Base-by-base conservation (phyloP, 2,113 vertebrate genomes). In the Odocoileus virginianus region DNA sequence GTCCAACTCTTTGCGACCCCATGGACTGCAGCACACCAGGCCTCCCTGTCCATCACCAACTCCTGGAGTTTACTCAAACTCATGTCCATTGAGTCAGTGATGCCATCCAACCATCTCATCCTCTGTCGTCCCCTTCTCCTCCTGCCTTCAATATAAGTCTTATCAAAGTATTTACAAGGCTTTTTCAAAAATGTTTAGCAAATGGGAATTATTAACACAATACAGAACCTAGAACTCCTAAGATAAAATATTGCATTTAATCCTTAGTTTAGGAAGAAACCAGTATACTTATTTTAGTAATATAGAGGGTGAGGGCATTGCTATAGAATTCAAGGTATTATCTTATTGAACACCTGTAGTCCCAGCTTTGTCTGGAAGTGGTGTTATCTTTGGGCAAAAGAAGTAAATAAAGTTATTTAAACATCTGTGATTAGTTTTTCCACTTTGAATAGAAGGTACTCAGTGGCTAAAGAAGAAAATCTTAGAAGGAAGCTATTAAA, bases 121-220 rank as follows among this genome's bases (percentile, higher is more conserved):
- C 64, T 71, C n/a, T 23, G 2, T 12, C 0, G 0, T 23, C n/a
- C n/a, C n/a, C 67, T 71, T 40, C 67, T 71, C 19, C 67, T 71
- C 67, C n/a, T 0, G 0, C n/a, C 67, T 40, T 74, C 36, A 40
- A 40, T 40, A 74, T 74, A 71, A 40, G 10, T 12, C n/a, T 74
- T 71, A 40, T 40, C 67, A 40, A 71, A 23, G 27, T 36, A 71
- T 23, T 94, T 55, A 27, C 13, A 74, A 60, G 47, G 36, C 60
- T 84, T 98, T 95, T 61, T 30, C 52, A 9, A 84, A 64, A 95
- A 50, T 67, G 25, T 87, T 79, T 87, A 97, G 95, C 33, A 87
- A 84, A 55, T 95, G 96, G 52, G 15, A 93, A 93, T 95, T 93
- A 88, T 52, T 96, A 74, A 58, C 25, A 36, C 17, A 23, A 19